Evolutionary conservation across 2,888 invertebrate species (phyloP).

Genomic region (Pocota personata): DNA sequence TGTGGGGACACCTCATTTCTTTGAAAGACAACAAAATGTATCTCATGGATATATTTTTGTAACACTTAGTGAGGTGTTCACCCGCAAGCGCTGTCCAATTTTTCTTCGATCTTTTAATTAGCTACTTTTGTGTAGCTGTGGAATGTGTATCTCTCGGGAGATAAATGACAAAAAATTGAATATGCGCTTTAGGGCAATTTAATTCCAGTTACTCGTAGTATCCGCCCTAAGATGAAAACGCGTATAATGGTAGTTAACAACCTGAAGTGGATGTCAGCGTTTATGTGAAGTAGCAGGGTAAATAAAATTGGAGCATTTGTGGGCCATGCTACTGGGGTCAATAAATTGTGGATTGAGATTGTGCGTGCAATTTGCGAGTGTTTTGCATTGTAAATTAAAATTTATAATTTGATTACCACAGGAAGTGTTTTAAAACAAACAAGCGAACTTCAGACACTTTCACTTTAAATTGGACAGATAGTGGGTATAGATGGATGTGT

Average conservation of each 20-base stretch:
- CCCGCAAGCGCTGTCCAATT: conserved; percentile 59
- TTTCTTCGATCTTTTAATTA: conserved; percentile 71
- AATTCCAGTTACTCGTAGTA: conserved; percentile 53
- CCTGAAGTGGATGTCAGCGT: conserved; percentile 19
- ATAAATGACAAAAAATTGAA: conserved; percentile 43
- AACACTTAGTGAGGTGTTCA: conserved; percentile 47
- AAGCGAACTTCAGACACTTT: no score
- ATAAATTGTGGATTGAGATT: conserved; percentile 28
- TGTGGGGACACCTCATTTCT: conserved; percentile 44
- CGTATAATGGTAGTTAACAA: conserved; percentile 28
- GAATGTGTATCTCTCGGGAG: conserved; percentile 40
- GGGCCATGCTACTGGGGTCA: conserved; percentile 22
- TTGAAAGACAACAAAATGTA: conserved; percentile 26
- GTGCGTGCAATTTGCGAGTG: conserved; percentile 17
- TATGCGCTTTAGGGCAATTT: conserved; percentile 54
- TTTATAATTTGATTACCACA: neutral
- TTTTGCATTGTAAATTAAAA: neutral
- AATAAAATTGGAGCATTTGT: conserved; percentile 22
- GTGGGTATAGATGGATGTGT: no score
- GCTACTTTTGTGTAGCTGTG: conserved; percentile 57
- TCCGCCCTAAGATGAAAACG: conserved; percentile 51
- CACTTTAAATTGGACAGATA: no score
- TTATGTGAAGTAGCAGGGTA: neutral
- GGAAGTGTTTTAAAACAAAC: no score
- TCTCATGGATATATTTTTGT: conserved; percentile 32